Evolutionary conservation across 2,113 vertebrate genomes (phyloP).

Genomic region (Hemibagrus wyckioides): DNA sequence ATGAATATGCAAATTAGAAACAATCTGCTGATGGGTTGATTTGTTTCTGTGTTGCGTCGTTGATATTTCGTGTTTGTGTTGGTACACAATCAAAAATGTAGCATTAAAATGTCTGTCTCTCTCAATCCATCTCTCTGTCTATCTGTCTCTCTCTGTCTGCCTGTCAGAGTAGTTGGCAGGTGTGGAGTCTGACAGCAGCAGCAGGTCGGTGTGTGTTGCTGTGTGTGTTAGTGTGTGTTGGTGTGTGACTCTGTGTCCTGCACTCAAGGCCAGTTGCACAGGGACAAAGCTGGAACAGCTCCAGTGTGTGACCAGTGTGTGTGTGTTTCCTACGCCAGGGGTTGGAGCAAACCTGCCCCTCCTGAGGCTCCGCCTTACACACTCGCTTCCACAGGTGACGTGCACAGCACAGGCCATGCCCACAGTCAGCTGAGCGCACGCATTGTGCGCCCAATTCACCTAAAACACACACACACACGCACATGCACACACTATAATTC

Average conservation of each 20-base stretch:
- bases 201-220: slow-evolving; percentile 67
- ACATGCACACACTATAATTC: neutral
- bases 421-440: slow-evolving; percentile 80
- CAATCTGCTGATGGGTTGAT: neutral
- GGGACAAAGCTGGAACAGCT: slow-evolving; percentile 85
- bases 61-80: neutral
- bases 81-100: neutral
- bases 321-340: slow-evolving; percentile 77
- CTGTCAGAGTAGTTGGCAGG: slow-evolving; percentile 69
- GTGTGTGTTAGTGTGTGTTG: slow-evolving; percentile 35
- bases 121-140: neutral
- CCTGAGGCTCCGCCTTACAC: slow-evolving; percentile 82
- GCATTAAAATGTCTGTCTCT: neutral
- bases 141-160: neutral
- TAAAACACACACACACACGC: slow-evolving; percentile 10
- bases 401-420: slow-evolving; percentile 81
- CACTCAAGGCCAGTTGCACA: slow-evolving; percentile 81
- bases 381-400: slow-evolving; percentile 88
- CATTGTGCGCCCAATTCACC: slow-evolving; percentile 80
- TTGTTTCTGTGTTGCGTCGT: neutral
- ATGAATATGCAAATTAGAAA: neutral
- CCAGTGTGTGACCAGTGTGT: slow-evolving; percentile 74
- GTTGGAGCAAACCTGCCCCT: slow-evolving; percentile 79
- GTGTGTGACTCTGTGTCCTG: slow-evolving; percentile 80
- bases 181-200: slow-evolving; percentile 79